phyloP scores from a whole-genome alignment of 2,888 invertebrate species.

The Dorcus parallelipipedus region DNA sequence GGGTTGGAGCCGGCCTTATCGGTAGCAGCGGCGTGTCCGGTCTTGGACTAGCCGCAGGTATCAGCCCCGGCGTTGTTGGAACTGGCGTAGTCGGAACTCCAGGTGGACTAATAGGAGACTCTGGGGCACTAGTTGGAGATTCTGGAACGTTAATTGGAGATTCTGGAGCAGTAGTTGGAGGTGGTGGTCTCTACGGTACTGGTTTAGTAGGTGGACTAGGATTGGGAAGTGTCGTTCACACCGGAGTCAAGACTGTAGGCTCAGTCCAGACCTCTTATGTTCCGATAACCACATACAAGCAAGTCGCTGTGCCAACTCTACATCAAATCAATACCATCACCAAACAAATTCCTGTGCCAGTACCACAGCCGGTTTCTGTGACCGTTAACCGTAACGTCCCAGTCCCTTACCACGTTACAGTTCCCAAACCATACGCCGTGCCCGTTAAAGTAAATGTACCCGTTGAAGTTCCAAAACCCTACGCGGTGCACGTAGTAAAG shows the following conservation, averaged over 20 bases:
- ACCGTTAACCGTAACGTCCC: conserved; percentile 24
- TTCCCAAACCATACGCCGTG: conserved; percentile 14
- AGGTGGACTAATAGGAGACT: background rate
- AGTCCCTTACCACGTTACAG: conserved; percentile 26
- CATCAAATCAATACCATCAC: conserved; percentile 4
- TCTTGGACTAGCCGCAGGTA: background rate
- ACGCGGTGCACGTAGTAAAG: conserved; percentile 23
- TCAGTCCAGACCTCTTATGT: too few relatives aligned
- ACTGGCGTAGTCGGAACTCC: background rate
- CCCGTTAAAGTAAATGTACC: conserved; percentile 30
- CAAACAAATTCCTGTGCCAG: conserved; percentile 28
- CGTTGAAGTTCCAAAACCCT: conserved; percentile 26
- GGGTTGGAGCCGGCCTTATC: conserved; percentile 1
- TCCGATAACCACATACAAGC: too few relatives aligned
- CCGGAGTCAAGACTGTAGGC: background rate
- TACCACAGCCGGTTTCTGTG: conserved; percentile 40
- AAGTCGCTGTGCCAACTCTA: conserved; percentile 11
- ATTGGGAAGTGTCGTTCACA: background rate
- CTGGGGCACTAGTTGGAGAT: conserved; percentile 2
- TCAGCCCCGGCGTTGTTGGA: background rate
- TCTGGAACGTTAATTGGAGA: conserved; percentile 1
- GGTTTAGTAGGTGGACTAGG: background rate
- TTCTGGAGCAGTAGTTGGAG: background rate
- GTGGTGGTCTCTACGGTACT: background rate
- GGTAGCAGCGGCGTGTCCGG: background rate